Conservation (phyloP, 2,888 invertebrate genomes). For the Drepana falcataria region DNA sequence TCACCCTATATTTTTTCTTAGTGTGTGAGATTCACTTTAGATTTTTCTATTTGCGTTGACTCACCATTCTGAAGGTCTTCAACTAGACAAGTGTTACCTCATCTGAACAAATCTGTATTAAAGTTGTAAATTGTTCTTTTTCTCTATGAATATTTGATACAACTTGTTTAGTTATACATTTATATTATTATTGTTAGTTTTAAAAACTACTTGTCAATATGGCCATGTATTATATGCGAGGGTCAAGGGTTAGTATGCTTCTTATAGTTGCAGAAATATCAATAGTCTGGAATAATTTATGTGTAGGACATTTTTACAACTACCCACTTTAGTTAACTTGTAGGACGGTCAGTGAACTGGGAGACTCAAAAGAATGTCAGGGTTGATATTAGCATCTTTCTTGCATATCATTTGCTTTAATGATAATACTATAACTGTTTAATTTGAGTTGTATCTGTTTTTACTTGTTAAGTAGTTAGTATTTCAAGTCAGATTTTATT, state of each 20-base stretch:
- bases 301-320: background rate
- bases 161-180: too few species aligned
- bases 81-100: constrained; percentile 24
- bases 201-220: too few species aligned
- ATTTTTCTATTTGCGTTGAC: constrained; percentile 44
- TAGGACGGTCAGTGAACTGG: background rate
- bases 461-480: too few species aligned
- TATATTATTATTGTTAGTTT: too few species aligned
- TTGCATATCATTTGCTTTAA: too few species aligned
- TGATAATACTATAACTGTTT: too few species aligned
- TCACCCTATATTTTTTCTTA: background rate
- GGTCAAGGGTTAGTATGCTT: too few species aligned
- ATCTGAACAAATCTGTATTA: constrained; percentile 13
- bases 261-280: too few species aligned
- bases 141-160: background rate
- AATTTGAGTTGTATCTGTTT: too few species aligned
- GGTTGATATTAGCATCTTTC: background rate
- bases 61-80: constrained; percentile 44
- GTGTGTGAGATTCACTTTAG: constrained; percentile 30
- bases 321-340: background rate
- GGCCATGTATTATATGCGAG: too few species aligned
- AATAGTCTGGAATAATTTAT: too few species aligned
- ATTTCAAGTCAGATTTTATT: too few species aligned
- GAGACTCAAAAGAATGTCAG: background rate
- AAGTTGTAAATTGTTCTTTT: constrained; percentile 15